Base-by-base conservation (phyloP, 1,140 invertebrate species). In the Drosophila orosa region DNA sequence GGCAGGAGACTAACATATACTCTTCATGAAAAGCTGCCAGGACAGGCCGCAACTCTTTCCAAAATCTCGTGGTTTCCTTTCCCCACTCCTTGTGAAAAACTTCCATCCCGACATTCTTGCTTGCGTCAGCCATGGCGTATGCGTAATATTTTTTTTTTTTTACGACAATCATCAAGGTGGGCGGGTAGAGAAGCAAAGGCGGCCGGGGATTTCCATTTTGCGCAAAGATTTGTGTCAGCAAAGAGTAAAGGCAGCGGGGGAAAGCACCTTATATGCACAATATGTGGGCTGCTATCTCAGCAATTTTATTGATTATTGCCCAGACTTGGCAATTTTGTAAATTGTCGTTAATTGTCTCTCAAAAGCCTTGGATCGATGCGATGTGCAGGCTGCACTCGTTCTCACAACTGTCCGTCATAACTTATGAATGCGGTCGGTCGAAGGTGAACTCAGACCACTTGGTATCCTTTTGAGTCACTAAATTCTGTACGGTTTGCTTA, bases 81-180 rank as follows among this genome's bases (percentile, higher is more conserved):
- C 8, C 58, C 73, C 69, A 67, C 48, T 58, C 60, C 65, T 59
- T 22, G 22, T 33, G 25, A 13, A 25, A 56, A 60, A 73, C 45
- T 67, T 65, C 59, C 68, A 57, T 54, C 44, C 48, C 69, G 27
- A 40, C 29, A 68, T 66, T 35, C 19, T 54, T 54, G 67, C 63
- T 67, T 77, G 63, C 74, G 82, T 86, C 83, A 83, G 79, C 68
- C 80, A 63, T 79, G 79, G 77, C 80, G 84, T 89, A 84, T 87
- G 84, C 84, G 84, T 80, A 87, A 89, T 89, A 87, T 87, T 24
- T 44, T 84, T 81, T 86, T 81, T 86, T 85, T 84, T 86, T 83
- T 77, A 77, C 83, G 72, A 89, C 67, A 80, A 55, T 69, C 81
- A 74, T 69, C 81, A 78, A 85, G 67, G 57, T 76, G 48, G 40